Percentiles rank a stretch among this genome's conserved stretches.
Evolutionary conservation across 2,797 vertebrate species (phyloP).

Genomic region (Aselliscus stoliczkanus): DNA sequence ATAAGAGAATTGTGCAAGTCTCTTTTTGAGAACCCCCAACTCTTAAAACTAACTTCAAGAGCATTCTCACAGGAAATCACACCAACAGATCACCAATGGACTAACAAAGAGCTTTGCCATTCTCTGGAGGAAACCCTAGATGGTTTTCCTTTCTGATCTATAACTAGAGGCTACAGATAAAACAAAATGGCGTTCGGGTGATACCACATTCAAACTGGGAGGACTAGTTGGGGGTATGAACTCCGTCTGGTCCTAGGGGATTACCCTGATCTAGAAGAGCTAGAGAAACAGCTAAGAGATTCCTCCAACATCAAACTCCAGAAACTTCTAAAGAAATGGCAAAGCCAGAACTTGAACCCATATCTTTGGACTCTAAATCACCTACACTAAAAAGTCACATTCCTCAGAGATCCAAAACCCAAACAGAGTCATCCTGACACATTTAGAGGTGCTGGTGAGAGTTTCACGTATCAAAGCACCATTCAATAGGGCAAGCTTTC

Average conservation of each 20-base stretch:
- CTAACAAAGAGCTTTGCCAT: background rate
- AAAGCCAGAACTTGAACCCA: slow-evolving; percentile 3
- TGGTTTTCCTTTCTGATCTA: background rate
- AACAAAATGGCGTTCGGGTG: slow-evolving; percentile 35
- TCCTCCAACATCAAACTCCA: background rate
- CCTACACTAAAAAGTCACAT: background rate
- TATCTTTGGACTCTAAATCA: slow-evolving; percentile 9
- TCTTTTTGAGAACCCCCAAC: background rate
- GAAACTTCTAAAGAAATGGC: slow-evolving; percentile 22
- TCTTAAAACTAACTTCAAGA: slow-evolving; percentile 17
- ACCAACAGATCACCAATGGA: background rate
- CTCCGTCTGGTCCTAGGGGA: background rate
- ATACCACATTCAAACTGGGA: slow-evolving; percentile 13
- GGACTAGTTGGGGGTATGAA: background rate
- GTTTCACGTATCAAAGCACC: background rate
- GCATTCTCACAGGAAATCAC: background rate
- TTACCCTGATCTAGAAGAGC: background rate
- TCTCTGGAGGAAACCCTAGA: background rate
- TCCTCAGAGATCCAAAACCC: background rate
- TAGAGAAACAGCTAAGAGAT: background rate
- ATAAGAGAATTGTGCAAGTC: background rate
- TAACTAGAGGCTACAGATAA: slow-evolving; percentile 27
- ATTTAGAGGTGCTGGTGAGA: background rate
- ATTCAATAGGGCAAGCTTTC: background rate
- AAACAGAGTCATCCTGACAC: background rate